A percentile compares a stretch with the other conserved stretches of the same genome.
Evolutionary conservation across 2,797 vertebrate genomes (phyloP).

Genomic region (Eulemur albifrons): DNA sequence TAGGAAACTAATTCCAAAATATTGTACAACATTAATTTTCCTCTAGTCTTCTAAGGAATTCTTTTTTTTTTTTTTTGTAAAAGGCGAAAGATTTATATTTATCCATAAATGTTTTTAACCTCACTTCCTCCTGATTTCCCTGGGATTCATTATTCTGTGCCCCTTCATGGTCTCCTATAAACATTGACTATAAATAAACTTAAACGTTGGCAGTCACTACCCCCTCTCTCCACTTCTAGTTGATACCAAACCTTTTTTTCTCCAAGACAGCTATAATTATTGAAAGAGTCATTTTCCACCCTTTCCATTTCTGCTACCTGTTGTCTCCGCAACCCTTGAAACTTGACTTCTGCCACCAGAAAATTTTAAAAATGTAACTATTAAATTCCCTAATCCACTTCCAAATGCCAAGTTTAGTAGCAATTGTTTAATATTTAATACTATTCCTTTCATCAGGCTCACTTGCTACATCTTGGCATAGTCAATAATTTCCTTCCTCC

Average conservation of each 20-base stretch:
- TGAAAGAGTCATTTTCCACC: not conserved
- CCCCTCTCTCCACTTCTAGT: not conserved
- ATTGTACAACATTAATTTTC: not conserved
- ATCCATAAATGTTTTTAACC: not conserved
- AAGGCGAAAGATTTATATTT: no score
- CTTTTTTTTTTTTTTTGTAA: not conserved
- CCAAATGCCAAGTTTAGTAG: not conserved
- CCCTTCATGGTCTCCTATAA: not conserved
- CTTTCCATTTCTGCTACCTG: not conserved
- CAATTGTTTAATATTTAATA: not conserved
- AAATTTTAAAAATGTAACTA: not conserved
- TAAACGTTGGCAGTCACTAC: not conserved
- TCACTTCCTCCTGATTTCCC: not conserved
- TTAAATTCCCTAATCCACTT: not conserved
- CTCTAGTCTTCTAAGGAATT: not conserved
- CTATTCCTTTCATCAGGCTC: not conserved
- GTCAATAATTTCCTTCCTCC: not conserved
- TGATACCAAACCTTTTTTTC: not conserved
- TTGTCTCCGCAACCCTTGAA: not conserved
- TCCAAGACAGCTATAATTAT: not conserved
- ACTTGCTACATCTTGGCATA: not conserved
- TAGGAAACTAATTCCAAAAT: not conserved
- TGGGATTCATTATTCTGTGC: not conserved
- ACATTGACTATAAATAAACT: not conserved
- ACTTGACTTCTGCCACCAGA: not conserved